Base-by-base conservation (phyloP, 2,888 invertebrate genomes). In the Agapostemon virescens region DNA sequence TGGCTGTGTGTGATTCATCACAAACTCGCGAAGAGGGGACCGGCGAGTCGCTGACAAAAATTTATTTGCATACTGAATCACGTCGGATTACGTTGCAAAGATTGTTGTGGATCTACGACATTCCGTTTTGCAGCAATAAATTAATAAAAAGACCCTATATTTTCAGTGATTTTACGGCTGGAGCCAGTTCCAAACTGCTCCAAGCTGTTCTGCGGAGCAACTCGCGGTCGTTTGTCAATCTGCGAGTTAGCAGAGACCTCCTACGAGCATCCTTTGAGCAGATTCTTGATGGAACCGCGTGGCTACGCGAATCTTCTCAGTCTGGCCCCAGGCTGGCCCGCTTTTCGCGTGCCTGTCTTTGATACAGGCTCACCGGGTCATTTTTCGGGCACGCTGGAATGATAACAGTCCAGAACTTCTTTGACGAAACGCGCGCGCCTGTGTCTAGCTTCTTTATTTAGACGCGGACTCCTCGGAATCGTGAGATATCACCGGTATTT, bases 171-270 rank as follows among this genome's bases (percentile, higher is more conserved):
- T 55, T 55, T 23, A 26, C 26, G 55, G 15, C 6, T 26, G 55
- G 23, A 15, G 11, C 4, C n/a, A 13, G 52, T 13, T 45, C 45
- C 1, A 20, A 45, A 40, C 15, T 40, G 40, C 4, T 23, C 58
- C 17, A 30, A 30, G 30, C 58, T 58, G 58, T 9, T 30, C 20
- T 77, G 81, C 78, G 77, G 82, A 79, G 77, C 81, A 83, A 81
- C 84, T 83, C 77, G 52, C 74, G 69, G 85, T 88, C 88, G 88
- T 89, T 89, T 89, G 88, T 89, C 89, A 89, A 74, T 82, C 74
- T 5, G 17, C 63, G 23, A 23, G 23, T 23, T 36, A 58, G 55
- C 69, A 68, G 80, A 64, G 77, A 71, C 81, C 85, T 79, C 70
- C 85, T 70, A 74, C 79, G 79, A 73, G 73, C 67, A 45, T 79